Percentiles rank a stretch among this genome's conserved stretches.
Evolutionary conservation across 2,888 invertebrate species (phyloP).

Genomic region (Morpho deidamia): DNA sequence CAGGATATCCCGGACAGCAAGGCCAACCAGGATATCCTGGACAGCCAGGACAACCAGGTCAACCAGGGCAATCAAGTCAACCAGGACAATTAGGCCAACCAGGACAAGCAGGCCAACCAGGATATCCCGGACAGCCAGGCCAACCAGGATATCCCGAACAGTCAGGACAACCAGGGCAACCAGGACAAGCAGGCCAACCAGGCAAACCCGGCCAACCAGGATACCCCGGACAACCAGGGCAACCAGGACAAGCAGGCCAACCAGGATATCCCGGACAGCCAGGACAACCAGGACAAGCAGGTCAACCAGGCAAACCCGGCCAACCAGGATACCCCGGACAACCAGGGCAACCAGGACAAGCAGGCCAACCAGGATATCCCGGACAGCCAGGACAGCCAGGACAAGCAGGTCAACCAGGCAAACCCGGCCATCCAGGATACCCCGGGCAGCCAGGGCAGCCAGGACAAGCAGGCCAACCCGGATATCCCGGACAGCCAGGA

Average conservation of each 20-base stretch:
- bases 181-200: no score
- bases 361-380: conserved; percentile 25
- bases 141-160: no score
- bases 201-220: conserved; percentile 18
- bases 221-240: conserved; percentile 9
- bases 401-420: conserved; percentile 17
- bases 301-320: conserved; percentile 39
- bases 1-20: conserved; percentile 15
- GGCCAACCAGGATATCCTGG: conserved; percentile 17
- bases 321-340: conserved; percentile 33
- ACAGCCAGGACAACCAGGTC: conserved; percentile 25
- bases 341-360: conserved; percentile 21
- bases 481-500: conserved; percentile 4
- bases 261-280: conserved; percentile 3
- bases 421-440: conserved; percentile 15
- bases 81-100: conserved; percentile 19
- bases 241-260: background rate
- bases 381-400: conserved; percentile 24
- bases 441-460: conserved; percentile 9
- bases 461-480: background rate
- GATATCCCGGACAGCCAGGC: conserved; percentile 27
- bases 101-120: conserved; percentile 24
- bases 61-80: conserved; percentile 38
- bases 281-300: conserved; percentile 22
- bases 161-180: conserved; percentile 17